A percentile compares a stretch with the other conserved stretches of the same genome.
These are phyloP conservation scores for Myotis pilosus DNA, from an alignment of 2,797 vertebrate genomes.

Conservation along the genomic window DNA sequence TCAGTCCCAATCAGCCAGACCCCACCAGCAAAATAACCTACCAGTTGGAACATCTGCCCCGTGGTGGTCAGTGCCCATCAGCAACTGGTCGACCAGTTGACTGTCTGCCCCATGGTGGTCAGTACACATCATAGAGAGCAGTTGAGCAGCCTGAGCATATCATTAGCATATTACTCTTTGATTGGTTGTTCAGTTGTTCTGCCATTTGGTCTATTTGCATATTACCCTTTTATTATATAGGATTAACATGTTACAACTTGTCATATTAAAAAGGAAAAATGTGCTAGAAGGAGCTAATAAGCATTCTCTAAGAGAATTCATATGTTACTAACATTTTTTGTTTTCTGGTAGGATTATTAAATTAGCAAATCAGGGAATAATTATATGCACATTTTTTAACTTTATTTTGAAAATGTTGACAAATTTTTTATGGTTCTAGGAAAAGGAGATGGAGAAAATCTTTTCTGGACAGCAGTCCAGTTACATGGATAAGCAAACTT, in stretches of 20 bases:
- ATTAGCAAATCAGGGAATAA: not conserved
- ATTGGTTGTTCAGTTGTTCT: too few species aligned
- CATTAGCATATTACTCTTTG: too few species aligned
- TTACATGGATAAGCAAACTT: not conserved
- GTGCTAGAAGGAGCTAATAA: not conserved
- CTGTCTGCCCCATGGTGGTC: too few species aligned
- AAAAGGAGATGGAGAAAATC: not conserved
- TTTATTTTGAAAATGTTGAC: conserved; percentile 6
- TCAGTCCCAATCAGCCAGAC: too few species aligned
- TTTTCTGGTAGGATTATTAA: not conserved
- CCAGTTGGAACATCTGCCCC: too few species aligned
- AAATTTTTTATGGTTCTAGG: not conserved
- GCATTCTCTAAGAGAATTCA: not conserved
- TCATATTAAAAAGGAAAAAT: not conserved
- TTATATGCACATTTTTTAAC: not conserved
- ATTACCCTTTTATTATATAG: too few species aligned
- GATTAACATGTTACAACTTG: not conserved
- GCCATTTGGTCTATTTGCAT: too few species aligned
- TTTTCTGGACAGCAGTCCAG: not conserved
- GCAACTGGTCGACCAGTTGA: too few species aligned
- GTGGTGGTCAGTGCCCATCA: too few species aligned
- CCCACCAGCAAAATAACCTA: too few species aligned
- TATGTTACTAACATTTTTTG: not conserved
- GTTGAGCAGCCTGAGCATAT: too few species aligned
- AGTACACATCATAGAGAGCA: too few species aligned